A percentile compares a stretch with the other conserved stretches of the same genome.
Evolutionary conservation across 2,888 invertebrate genomes (phyloP).

Genomic region (Caenorhabditis imperialis): DNA sequence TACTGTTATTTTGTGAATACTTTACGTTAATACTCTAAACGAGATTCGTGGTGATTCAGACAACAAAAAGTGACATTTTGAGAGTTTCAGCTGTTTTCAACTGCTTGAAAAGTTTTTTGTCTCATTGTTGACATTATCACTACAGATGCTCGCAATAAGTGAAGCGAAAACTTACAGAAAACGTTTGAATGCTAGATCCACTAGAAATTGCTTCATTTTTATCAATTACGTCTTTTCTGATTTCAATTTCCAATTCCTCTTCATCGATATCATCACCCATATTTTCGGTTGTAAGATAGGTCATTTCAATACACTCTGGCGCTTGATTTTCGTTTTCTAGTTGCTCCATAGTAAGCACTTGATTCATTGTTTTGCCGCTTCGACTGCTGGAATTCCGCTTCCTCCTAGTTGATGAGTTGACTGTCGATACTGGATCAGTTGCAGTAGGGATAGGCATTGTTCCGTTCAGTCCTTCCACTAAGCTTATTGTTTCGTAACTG

Average conservation of each 20-base stretch:
- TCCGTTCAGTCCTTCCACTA: slow-evolving; percentile 69
- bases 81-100: no score
- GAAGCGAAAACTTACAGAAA: slow-evolving; percentile 7
- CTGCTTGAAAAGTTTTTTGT: no score
- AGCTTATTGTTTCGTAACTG: slow-evolving; percentile 72
- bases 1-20: no score
- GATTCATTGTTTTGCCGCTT: slow-evolving; percentile 29
- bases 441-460: slow-evolving; percentile 13
- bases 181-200: slow-evolving; percentile 29
- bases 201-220: slow-evolving; percentile 29
- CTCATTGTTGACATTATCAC: no score
- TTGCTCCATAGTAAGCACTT: slow-evolving; percentile 51
- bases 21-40: no score
- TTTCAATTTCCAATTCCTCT: slow-evolving; percentile 10
- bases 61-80: neutral
- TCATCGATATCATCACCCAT: slow-evolving; percentile 2
- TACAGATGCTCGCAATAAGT: no score
- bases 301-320: slow-evolving; percentile 54
- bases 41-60: slow-evolving; percentile 14
- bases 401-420: slow-evolving; percentile 35
- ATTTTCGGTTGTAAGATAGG: slow-evolving; percentile 28
- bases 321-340: slow-evolving; percentile 14
- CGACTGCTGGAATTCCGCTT: slow-evolving; percentile 36
- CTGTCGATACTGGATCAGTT: slow-evolving; percentile 16
- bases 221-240: neutral